A percentile compares a stretch with the other conserved stretches of the same genome.
Conservation (phyloP, 2,888 invertebrate genomes). For the Agrotis puta region DNA sequence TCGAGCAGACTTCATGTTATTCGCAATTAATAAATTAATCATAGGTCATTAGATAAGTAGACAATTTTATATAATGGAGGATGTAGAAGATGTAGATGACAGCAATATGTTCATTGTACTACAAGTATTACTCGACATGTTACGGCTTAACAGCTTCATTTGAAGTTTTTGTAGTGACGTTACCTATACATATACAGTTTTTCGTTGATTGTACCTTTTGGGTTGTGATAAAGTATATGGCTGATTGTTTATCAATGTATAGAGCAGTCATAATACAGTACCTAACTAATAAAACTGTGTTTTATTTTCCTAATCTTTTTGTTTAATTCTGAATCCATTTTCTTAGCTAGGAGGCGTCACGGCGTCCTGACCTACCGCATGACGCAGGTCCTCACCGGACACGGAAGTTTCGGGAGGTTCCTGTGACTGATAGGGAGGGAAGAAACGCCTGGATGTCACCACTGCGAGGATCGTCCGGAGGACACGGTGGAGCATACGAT, state of each 20-base stretch:
- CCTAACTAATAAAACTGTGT: constrained; percentile 62
- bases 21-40: constrained; percentile 73
- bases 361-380: too few relatives aligned
- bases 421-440: too few relatives aligned
- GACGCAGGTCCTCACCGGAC: too few relatives aligned
- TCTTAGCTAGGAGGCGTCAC: neutral
- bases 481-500: too few relatives aligned
- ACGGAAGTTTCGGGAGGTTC: too few relatives aligned
- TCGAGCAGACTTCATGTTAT: constrained; percentile 81
- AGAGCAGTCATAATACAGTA: constrained; percentile 76
- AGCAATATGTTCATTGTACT: constrained; percentile 65
- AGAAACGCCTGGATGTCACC: too few relatives aligned
- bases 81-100: constrained; percentile 71
- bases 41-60: constrained; percentile 79
- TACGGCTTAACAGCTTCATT: constrained; percentile 69
- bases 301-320: constrained; percentile 33
- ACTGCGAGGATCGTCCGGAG: too few relatives aligned
- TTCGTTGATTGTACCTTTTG: constrained; percentile 71
- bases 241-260: constrained; percentile 82
- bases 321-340: neutral
- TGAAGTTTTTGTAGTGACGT: constrained; percentile 68
- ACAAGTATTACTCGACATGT: constrained; percentile 69
- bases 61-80: constrained; percentile 84
- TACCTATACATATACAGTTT: constrained; percentile 48
- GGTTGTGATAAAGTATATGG: constrained; percentile 84